Evolutionary conservation across 2,113 vertebrate genomes (phyloP).

Genomic region (Carassius carassius): DNA sequence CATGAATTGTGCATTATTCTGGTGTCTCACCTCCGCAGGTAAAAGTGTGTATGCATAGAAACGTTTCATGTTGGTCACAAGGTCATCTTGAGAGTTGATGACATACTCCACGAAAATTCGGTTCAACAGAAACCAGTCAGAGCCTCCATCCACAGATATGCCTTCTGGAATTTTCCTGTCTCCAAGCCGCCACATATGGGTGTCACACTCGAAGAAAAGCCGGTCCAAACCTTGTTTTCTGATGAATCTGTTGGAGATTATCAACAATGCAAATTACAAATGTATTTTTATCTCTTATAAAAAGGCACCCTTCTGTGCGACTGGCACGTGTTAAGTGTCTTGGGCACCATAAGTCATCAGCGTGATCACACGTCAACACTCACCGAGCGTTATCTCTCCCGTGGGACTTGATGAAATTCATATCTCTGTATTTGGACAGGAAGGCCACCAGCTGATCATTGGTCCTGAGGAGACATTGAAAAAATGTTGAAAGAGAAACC

Average conservation of each 20-base stretch:
- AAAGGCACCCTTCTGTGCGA: constrained; percentile 1
- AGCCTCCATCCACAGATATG: constrained; percentile 91
- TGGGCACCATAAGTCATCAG: not conserved
- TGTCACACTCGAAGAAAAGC: constrained; percentile 95
- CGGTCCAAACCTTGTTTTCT: constrained; percentile 95
- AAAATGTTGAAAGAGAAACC: constrained; percentile 5
- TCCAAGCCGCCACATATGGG: constrained; percentile 98
- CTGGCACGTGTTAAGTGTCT: not conserved
- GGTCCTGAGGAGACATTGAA: constrained; percentile 76
- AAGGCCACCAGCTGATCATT: constrained; percentile 96
- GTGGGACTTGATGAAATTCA: constrained; percentile 99
- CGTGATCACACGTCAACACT: constrained; percentile 14
- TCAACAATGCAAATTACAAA: constrained; percentile 3
- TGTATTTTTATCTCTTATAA: not conserved
- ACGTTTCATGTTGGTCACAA: constrained; percentile 94
- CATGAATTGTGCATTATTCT: too few species aligned
- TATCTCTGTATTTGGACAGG: constrained; percentile 91
- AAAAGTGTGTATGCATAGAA: constrained; percentile 96
- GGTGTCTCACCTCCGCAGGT: constrained; percentile 86
- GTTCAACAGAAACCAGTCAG: constrained; percentile 97
- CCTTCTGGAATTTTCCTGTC: constrained; percentile 95
- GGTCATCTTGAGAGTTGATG: constrained; percentile 87
- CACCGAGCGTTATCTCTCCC: constrained; percentile 98
- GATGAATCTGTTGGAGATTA: constrained; percentile 82
- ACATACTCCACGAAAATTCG: constrained; percentile 94